Base-by-base conservation (phyloP, 2,797 vertebrate genomes). In the Tadarida brasiliensis region DNA sequence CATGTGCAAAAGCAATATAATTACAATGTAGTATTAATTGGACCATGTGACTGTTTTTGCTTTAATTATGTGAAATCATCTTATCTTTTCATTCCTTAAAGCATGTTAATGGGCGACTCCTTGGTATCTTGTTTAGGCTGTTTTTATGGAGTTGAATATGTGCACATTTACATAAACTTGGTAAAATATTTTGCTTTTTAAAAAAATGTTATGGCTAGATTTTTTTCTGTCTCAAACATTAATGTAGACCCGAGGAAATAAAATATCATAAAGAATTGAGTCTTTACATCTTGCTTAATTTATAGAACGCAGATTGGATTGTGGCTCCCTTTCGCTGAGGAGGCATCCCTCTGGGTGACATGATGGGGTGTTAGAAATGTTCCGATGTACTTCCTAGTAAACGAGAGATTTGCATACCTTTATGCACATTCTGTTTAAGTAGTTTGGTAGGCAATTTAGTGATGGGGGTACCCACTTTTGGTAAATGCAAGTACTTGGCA, bases 1-100 rank as follows among this genome's bases (percentile, higher is more conserved):
- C 96, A 96, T 98, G 98, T 97, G 90, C 97, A 97, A 96, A 97
- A 94, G 91, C 86, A 98, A 73, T 96, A 95, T 97, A 97, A 98
- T 98, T 98, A 97, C 94, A 96, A 86, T 97, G 91, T 96, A 73
- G 95, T 98, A 96, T 93, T 97, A 98, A 97, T 90, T 71, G 67
- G 97, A 86, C 90, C 81, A 97, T 97, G 76, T 96, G 92, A 97
- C 97, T 98, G 85, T 97, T 98, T 96, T 97, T 98, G 67, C 94
- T 83, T 96, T 91, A 90, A 91, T 94, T 88, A 86, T 73, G 86
- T 94, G 26, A 94, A 4, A 80, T 87, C 33, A 63, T 87, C 71
- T 95, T 95, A 90, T 92, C 87, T 94, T 90, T 97, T 51, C 44
- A 17, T 92, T 91, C 22, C 51, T 86, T 84, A 81, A 87, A 82